A percentile compares a stretch with the other conserved stretches of the same genome.
Evolutionary conservation across 1,140 invertebrate genomes (phyloP).

Genomic region (Sarcophaga bullata): DNA sequence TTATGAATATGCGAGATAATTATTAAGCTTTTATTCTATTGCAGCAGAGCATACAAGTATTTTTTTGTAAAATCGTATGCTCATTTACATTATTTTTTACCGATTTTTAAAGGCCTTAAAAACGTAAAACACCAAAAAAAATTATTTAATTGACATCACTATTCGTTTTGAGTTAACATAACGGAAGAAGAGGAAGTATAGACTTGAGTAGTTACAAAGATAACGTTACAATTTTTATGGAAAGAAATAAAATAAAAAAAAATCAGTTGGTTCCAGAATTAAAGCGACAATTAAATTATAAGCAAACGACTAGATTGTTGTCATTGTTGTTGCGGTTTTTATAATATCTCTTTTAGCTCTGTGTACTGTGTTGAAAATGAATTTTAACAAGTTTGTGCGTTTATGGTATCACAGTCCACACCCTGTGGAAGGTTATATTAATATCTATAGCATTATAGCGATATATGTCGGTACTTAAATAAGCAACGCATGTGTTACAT

Average conservation of each 20-base stretch:
- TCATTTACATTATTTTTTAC: no score
- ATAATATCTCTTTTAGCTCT: background rate
- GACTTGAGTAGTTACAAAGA: background rate
- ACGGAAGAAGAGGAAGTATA: conserved; percentile 23
- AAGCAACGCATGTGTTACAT: conserved; percentile 22
- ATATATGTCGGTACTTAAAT: background rate
- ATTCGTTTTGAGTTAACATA: background rate
- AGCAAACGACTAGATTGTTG: background rate
- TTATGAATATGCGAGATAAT: no score
- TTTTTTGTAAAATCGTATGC: no score
- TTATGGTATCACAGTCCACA: no score
- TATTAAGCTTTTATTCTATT: no score
- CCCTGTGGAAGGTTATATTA: no score
- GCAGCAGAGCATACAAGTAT: no score
- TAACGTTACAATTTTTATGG: background rate
- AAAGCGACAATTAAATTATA: background rate
- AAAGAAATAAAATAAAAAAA: background rate
- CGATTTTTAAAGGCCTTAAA: no score
- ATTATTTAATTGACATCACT: background rate
- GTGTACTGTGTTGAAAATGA: no score
- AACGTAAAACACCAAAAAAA: background rate
- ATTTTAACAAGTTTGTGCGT: no score
- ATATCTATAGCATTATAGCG: no score
- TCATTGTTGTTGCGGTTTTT: conserved; percentile 2
- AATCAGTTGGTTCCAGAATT: background rate